phyloP scores from a whole-genome alignment of 2,113 vertebrate genomes.

The Ciconia stormi region DNA sequence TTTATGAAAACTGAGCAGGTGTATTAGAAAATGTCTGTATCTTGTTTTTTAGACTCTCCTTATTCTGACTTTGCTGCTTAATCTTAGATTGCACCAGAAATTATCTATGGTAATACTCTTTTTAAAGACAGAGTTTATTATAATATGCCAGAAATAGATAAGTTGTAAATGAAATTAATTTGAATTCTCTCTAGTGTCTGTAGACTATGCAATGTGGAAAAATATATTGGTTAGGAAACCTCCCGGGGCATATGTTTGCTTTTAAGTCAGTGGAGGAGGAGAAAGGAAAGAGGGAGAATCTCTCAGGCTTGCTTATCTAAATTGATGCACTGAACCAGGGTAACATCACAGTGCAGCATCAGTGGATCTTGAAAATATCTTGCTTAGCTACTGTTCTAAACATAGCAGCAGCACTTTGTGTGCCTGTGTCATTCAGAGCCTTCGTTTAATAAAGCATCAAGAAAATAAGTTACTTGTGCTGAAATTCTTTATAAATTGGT shows the following conservation, averaged over 20 bases:
- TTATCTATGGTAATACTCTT: not conserved
- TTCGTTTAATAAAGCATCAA: not conserved
- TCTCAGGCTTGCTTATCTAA: not conserved
- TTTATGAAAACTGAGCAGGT: not conserved
- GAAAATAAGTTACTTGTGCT: not conserved
- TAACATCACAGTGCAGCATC: conserved; percentile 7
- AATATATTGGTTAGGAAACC: not conserved
- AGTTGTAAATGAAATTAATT: not conserved
- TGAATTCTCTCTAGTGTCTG: not conserved
- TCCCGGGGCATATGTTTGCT: not conserved
- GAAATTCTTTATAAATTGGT: not conserved
- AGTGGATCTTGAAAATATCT: conserved; percentile 22
- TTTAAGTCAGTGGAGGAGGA: not conserved
- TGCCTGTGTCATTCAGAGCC: conserved; percentile 32
- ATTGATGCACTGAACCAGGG: conserved; percentile 1
- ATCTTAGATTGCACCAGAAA: not conserved
- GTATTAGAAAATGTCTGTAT: not conserved
- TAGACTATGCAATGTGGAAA: not conserved
- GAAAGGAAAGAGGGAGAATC: not conserved
- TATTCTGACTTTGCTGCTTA: not conserved
- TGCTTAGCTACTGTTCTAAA: conserved; percentile 67
- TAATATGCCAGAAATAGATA: not conserved
- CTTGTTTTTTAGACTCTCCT: not conserved
- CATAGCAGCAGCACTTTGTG: conserved; percentile 45
- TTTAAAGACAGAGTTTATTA: not conserved